Percentiles rank a stretch among this genome's conserved stretches.
Evolutionary conservation across 2,797 vertebrate species (phyloP).

Genomic region (Anolis apletophallus): DNA sequence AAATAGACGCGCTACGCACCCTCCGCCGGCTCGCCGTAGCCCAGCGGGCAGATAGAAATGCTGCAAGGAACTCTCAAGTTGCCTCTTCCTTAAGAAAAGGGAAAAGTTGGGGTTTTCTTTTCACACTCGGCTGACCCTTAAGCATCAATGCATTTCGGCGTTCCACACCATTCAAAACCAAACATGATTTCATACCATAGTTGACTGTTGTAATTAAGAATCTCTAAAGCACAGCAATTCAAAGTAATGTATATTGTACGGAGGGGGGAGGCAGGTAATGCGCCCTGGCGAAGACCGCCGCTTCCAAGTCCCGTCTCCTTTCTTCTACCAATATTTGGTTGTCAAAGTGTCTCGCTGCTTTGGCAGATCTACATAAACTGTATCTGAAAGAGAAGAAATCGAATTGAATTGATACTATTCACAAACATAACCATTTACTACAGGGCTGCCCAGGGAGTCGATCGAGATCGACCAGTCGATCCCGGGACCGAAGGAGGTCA

Average conservation of each 20-base stretch:
- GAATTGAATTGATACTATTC: slow-evolving; percentile 27
- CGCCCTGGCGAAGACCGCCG: slow-evolving; percentile 69
- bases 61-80: slow-evolving; percentile 43
- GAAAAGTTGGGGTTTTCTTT: slow-evolving; percentile 23
- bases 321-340: slow-evolving; percentile 80
- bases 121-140: slow-evolving; percentile 31
- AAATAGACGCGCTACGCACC: slow-evolving; percentile 35
- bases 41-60: slow-evolving; percentile 47
- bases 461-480: too few species aligned
- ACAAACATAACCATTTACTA: not conserved
- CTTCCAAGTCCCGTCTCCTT: slow-evolving; percentile 63
- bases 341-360: slow-evolving; percentile 73
- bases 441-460: too few species aligned
- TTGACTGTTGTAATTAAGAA: slow-evolving; percentile 74
- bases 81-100: slow-evolving; percentile 52
- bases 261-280: slow-evolving; percentile 65
- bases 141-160: slow-evolving; percentile 56
- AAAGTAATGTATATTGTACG: slow-evolving; percentile 68
- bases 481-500: too few species aligned
- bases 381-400: slow-evolving; percentile 70
- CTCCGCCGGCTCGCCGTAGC: slow-evolving; percentile 49
- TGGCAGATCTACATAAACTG: slow-evolving; percentile 79
- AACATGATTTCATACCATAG: slow-evolving; percentile 68
- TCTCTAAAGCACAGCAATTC: slow-evolving; percentile 70
- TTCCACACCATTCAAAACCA: slow-evolving; percentile 53